phyloP scores from a whole-genome alignment of 2,113 vertebrate species.

The Anolis carolinensis region DNA sequence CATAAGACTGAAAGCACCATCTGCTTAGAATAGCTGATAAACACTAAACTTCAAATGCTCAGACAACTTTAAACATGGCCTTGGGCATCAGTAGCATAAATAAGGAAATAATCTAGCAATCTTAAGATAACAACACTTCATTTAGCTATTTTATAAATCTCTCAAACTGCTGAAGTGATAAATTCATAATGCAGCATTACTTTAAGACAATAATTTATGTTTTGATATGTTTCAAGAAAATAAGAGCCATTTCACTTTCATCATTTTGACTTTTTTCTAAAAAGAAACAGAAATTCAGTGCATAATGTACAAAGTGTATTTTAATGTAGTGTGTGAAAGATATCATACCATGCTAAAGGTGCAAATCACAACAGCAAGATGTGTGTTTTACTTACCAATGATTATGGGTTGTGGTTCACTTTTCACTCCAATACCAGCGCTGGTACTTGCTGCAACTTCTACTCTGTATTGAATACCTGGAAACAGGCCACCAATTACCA shows the following conservation, averaged over 20 bases:
- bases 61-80: slow-evolving; percentile 41
- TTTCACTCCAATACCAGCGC: slow-evolving; percentile 93
- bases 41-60: slow-evolving; percentile 22
- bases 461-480: slow-evolving; percentile 92
- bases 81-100: neutral
- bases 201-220: slow-evolving; percentile 37
- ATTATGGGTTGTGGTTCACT: slow-evolving; percentile 93
- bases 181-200: slow-evolving; percentile 25
- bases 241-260: neutral
- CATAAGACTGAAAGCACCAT: neutral
- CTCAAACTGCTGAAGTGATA: slow-evolving; percentile 11
- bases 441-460: slow-evolving; percentile 96
- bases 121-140: slow-evolving; percentile 12
- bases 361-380: slow-evolving; percentile 23
- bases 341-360: slow-evolving; percentile 10
- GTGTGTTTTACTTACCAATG: slow-evolving; percentile 83
- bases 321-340: slow-evolving; percentile 23
- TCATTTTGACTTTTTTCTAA: neutral
- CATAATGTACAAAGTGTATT: slow-evolving; percentile 21
- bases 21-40: slow-evolving; percentile 38
- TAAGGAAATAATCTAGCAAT: slow-evolving; percentile 28
- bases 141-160: slow-evolving; percentile 21
- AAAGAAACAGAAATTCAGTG: slow-evolving; percentile 26
- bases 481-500: slow-evolving; percentile 94
- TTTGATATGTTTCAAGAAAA: neutral